Evolutionary conservation across 1,140 invertebrate genomes (phyloP), one percentile per base, ranked within the genome.

Genomic region (Ditylenchus dipsaci): DNA sequence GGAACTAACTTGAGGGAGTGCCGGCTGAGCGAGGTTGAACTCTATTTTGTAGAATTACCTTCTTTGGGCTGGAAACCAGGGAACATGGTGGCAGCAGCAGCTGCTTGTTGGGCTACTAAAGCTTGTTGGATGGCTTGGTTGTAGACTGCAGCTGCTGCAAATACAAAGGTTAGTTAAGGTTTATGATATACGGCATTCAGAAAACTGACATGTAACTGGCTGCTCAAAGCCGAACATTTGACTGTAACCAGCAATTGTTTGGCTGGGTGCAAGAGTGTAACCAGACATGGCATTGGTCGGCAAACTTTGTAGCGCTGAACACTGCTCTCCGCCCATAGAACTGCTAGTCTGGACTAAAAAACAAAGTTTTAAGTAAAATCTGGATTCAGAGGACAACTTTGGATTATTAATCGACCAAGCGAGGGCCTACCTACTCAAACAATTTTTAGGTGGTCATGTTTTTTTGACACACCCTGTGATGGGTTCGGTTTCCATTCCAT

Each of bases 121-220:
- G 91, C 90, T 88, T 94, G 92, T 86, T 92, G 91, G 87, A 92
- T 92, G 0, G 79, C 75, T 88, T 93, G 91, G 84, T 91, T 90
- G 87, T 93, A 94, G 84, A 93, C 90, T 85, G 91, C 90, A 84
- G 92, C 91, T 86, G 91, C 91, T 90, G 21, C 3, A 53, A 19
- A 45, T 45, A 45, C 11, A 13, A 45, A 45, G 11, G n/a, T 45
- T 45, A 13, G 43, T 53, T 7, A 53, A 53, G 3, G 3, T 21
- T 17, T 19, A 53, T 3, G n/a, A 7, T 21, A 7, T 3, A 53
- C 23, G 3, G 23, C 49, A n/a, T n/a, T 53, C 49, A 53, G 49
- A 19, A 53, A 53, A 53, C 71, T 72, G 11, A 72, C 69, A 72
- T 67, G 69, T 45, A 19, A 23, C 63, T 60, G 71, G 49, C 47